Base-by-base conservation (phyloP, 1,140 invertebrate species). In the Atta colombica region DNA sequence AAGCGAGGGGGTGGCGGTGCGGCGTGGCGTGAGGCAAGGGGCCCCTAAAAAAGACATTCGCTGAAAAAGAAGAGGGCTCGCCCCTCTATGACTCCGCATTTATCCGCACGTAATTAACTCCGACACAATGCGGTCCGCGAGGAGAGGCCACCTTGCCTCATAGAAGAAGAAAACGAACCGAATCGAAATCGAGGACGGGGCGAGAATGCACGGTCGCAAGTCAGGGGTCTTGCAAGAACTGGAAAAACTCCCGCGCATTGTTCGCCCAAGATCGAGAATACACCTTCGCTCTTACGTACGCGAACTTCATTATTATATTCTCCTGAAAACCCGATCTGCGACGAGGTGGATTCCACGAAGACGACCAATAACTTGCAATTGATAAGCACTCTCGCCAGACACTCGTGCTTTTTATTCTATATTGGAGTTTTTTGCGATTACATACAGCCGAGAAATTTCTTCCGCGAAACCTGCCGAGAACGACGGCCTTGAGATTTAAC, bases 41-140 rank as follows among this genome's bases (percentile, higher is more conserved):
- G 31, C 63, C 63, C 21, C 85, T 87, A 77, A 61, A 61, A 75
- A 80, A 80, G 85, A 86, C 55, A 55, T 55, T 51, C 82, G 72
- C 7, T 85, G 84, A 78, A 90, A 90, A 88, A 86, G 80, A 87
- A 77, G 66, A 31, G 35, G 66, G 72, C 58, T 85, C 75, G 77
- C 66, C 86, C 77, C 86, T 88, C 72, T 95, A 94, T 95, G 95
- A 95, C 94, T 93, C 25, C 92, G 95, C 95, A 87, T 91, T 95
- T 95, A 94, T 95, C 90, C 91, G 90, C 88, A 92, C 87, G 92
- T 95, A 95, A 95, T 95, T 95, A 95, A 95, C 94, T 95, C 88
- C 86, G 92, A 92, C 92, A 94, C 94, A 95, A 95, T 95, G 93
- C 39, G 28, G 89, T 45, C 88, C 90, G 87, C 88, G 77, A 88